These are phyloP conservation scores for Pampusana beccarii DNA, from an alignment of 2,113 vertebrate species.

Conservation along the genomic window DNA sequence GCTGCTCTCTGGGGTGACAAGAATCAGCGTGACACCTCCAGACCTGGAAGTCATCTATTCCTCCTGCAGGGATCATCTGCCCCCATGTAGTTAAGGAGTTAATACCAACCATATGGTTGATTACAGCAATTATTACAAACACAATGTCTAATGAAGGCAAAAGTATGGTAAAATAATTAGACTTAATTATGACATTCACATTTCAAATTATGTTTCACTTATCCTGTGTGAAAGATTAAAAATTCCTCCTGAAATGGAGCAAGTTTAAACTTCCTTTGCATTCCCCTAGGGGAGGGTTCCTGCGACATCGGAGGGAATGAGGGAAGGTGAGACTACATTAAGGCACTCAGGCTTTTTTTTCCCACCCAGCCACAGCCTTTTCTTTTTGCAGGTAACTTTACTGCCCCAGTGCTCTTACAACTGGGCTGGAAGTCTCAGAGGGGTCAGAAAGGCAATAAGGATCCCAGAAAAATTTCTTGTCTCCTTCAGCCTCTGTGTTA, in stretches of 20 bases:
- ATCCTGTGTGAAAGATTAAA: constrained; percentile 16
- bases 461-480: background rate
- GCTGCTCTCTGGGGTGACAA: background rate
- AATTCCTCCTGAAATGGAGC: constrained; percentile 1
- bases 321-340: background rate
- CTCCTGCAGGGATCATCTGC: background rate
- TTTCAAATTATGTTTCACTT: constrained; percentile 52
- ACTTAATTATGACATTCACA: constrained; percentile 59
- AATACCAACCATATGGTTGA: constrained; percentile 59
- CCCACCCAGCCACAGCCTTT: background rate
- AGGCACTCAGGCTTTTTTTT: background rate
- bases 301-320: background rate
- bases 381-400: background rate
- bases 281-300: background rate
- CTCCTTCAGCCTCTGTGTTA: background rate
- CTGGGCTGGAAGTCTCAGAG: background rate
- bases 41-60: background rate
- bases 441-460: background rate
- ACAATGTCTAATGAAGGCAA: constrained; percentile 64
- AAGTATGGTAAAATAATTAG: constrained; percentile 67
- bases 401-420: background rate
- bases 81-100: constrained; percentile 35
- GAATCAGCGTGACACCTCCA: background rate
- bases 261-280: background rate
- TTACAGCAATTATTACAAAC: constrained; percentile 54